Conservation (phyloP, 2,113 vertebrate species). For the Podilymbus podiceps region DNA sequence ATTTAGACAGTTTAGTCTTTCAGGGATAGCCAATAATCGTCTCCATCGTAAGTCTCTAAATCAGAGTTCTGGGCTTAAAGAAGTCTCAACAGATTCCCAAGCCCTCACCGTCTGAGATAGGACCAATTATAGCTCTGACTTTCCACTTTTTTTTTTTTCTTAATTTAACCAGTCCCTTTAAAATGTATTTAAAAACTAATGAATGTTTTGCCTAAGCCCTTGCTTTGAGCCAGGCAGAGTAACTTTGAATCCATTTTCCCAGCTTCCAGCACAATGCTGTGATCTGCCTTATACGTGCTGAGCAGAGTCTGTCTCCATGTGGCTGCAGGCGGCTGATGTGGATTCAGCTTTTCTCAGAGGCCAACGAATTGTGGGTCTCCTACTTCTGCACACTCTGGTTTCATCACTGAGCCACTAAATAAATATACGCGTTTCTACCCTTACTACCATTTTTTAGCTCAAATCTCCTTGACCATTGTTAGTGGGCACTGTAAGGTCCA, state of each 20-base stretch:
- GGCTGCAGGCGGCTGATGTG: neutral
- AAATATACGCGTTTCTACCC: neutral
- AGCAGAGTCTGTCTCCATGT: neutral
- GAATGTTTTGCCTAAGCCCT: neutral
- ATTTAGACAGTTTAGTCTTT: neutral
- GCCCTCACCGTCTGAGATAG: neutral
- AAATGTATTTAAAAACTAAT: neutral
- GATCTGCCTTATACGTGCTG: fast-evolving
- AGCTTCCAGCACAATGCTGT: neutral
- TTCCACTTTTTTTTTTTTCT: neutral
- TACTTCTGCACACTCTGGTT: neutral
- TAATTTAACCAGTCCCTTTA: neutral
- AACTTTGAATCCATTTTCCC: fast-evolving
- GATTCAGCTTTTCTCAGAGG: neutral
- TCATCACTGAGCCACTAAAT: neutral
- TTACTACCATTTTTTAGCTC: neutral
- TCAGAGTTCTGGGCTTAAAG: neutral
- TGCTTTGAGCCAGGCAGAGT: neutral
- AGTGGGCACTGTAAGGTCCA: neutral
- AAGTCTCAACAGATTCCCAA: neutral
- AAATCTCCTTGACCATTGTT: neutral
- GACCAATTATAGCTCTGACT: neutral
- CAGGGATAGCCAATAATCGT: neutral
- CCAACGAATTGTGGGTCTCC: fast-evolving
- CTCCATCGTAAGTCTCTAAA: neutral